phyloP scores from a whole-genome alignment of 2,797 vertebrate species.

The Zenarchopterus dispar region DNA sequence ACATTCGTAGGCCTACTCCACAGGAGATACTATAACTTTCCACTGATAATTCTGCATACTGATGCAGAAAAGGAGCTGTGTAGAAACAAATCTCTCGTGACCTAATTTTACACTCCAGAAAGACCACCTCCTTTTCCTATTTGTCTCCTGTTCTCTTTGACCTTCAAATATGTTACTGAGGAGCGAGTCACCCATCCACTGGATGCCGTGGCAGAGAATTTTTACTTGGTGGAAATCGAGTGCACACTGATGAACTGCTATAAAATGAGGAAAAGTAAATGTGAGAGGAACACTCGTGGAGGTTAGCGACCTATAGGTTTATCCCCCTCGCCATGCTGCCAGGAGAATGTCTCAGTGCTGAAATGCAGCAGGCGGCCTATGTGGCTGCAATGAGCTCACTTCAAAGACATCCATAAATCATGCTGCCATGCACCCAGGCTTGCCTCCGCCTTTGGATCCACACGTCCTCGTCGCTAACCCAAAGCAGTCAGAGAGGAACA shows the following conservation, averaged over 20 bases:
- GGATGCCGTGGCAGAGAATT: conserved; percentile 31
- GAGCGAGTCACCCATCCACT: conserved; percentile 38
- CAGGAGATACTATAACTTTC: conserved; percentile 45
- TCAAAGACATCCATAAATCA: conserved; percentile 85
- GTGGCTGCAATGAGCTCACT: conserved; percentile 75
- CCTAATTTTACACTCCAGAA: conserved; percentile 57
- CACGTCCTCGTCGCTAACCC: conserved; percentile 22
- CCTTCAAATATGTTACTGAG: conserved; percentile 39
- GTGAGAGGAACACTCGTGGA: conserved; percentile 33
- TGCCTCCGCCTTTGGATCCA: conserved; percentile 24
- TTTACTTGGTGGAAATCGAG: conserved; percentile 46
- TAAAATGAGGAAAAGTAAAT: conserved; percentile 58
- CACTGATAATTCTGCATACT: conserved; percentile 24
- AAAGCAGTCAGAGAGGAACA: conserved; percentile 22
- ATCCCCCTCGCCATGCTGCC: conserved; percentile 21
- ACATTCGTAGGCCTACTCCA: conserved; percentile 45
- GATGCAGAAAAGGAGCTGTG: conserved; percentile 48
- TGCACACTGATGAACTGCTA: conserved; percentile 54
- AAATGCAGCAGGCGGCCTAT: conserved; percentile 61
- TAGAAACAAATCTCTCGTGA: conserved; percentile 56
- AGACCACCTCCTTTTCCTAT: conserved; percentile 37
- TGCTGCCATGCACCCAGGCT: conserved; percentile 59
- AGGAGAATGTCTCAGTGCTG: conserved; percentile 53
- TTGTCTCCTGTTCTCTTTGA: conserved; percentile 48
- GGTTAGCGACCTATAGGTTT: conserved; percentile 59